Percentiles rank a stretch among this genome's conserved stretches.
Conservation (phyloP, 2,113 vertebrate species). For the Neogobius melanostomus region DNA sequence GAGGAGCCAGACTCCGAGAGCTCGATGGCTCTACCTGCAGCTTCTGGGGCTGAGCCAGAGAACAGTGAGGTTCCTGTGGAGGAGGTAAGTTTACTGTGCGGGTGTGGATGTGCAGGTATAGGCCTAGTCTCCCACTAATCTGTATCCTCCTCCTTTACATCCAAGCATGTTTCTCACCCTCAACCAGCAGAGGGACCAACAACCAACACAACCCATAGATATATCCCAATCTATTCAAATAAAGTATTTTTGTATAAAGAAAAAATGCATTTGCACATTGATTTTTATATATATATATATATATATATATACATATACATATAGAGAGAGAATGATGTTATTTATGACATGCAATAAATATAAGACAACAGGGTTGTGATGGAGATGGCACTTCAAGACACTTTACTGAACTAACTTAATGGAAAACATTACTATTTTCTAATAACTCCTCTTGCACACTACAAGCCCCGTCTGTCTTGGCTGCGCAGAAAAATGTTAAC, state of each 20-base stretch:
- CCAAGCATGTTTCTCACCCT: constrained; percentile 44
- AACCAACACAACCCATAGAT: constrained; percentile 45
- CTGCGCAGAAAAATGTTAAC: constrained; percentile 18
- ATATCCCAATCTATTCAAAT: neutral
- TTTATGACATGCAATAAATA: no score
- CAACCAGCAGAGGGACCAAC: constrained; percentile 22
- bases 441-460: constrained; percentile 33
- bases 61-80: constrained; percentile 68
- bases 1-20: constrained; percentile 70
- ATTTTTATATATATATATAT: no score
- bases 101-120: constrained; percentile 22
- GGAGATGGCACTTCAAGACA: constrained; percentile 47
- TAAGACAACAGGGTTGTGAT: constrained; percentile 45
- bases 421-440: constrained; percentile 33
- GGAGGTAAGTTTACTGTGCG: constrained; percentile 76
- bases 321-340: no score
- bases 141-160: constrained; percentile 47
- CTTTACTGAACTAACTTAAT: constrained; percentile 26
- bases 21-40: constrained; percentile 65
- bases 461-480: constrained; percentile 19
- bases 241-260: neutral
- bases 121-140: constrained; percentile 50
- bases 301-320: no score
- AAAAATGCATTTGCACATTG: no score
- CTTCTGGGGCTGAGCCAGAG: constrained; percentile 64